Evolutionary conservation across 2,797 vertebrate genomes (phyloP).

Genomic region (Sebastes oblongus): DNA sequence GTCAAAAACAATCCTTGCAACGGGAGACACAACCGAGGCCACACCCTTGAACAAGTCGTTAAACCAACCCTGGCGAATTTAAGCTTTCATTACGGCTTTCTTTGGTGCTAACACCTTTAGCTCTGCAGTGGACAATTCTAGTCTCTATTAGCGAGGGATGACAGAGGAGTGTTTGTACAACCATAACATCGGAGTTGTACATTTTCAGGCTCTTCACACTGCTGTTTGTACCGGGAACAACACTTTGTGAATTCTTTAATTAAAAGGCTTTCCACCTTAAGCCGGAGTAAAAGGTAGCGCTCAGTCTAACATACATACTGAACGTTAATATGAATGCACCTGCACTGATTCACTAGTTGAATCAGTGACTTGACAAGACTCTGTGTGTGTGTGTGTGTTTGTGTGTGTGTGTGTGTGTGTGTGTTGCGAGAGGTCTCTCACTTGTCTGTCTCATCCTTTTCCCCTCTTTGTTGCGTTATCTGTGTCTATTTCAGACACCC

Average conservation of each 20-base stretch:
- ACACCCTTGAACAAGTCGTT: slow-evolving; percentile 42
- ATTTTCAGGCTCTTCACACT: neutral
- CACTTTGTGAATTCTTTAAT: slow-evolving; percentile 21
- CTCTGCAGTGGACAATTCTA: neutral
- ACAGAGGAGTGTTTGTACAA: neutral
- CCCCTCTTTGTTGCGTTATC: slow-evolving; percentile 71
- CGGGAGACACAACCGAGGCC: slow-evolving; percentile 39
- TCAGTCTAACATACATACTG: neutral
- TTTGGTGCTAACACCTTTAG: neutral
- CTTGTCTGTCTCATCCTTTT: slow-evolving; percentile 63
- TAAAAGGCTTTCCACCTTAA: neutral
- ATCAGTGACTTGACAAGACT: slow-evolving; percentile 31
- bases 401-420: neutral
- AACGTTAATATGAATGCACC: slow-evolving; percentile 7
- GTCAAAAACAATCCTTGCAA: slow-evolving; percentile 50
- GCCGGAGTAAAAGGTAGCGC: neutral
- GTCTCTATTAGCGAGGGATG: neutral
- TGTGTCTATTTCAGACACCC: slow-evolving; percentile 74
- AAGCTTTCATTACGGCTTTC: neutral
- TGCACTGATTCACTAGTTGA: slow-evolving; percentile 19
- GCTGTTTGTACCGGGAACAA: neutral
- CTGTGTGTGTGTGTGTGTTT: neutral
- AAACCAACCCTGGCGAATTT: slow-evolving; percentile 18
- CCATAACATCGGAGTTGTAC: neutral
- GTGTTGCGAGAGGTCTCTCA: slow-evolving; percentile 34